Evolutionary conservation across 2,113 vertebrate species (phyloP).

Genomic region (Narcine bancroftii): DNA sequence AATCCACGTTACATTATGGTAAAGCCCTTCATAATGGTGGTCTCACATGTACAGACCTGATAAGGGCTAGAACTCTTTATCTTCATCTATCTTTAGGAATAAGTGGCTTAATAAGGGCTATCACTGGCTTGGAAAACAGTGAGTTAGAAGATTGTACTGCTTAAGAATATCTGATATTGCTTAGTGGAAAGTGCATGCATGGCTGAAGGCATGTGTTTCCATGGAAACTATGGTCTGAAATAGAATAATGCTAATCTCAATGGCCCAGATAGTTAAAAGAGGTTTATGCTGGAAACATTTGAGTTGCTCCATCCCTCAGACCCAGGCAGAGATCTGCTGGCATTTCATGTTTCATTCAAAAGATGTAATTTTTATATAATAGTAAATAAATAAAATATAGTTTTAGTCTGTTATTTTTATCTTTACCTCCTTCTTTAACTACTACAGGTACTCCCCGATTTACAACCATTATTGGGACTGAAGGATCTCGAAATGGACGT

Average conservation of each 20-base stretch:
- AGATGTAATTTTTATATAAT: background rate
- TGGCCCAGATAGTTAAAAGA: conserved; percentile 31
- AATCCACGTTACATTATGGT: background rate
- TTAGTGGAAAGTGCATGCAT: conserved; percentile 30
- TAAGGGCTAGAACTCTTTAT: background rate
- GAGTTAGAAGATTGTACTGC: background rate
- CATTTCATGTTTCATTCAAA: conserved; percentile 18
- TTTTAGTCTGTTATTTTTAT: background rate
- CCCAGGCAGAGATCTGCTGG: background rate
- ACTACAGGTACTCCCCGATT: too few species aligned
- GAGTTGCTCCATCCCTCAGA: background rate
- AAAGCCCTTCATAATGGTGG: background rate
- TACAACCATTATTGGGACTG: too few species aligned
- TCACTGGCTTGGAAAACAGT: conserved; percentile 5
- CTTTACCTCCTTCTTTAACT: background rate
- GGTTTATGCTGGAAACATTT: conserved; percentile 11
- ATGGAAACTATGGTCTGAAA: conserved; percentile 31
- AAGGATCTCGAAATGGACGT: too few species aligned
- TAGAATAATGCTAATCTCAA: conserved; percentile 30
- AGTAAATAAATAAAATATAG: background rate
- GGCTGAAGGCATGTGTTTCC: conserved; percentile 28
- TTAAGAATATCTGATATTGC: conserved; percentile 30
- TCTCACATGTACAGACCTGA: background rate
- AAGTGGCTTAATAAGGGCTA: background rate
- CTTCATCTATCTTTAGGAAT: too few species aligned